Base-by-base conservation (phyloP, 2,888 invertebrate species). In the Noctua janthe region DNA sequence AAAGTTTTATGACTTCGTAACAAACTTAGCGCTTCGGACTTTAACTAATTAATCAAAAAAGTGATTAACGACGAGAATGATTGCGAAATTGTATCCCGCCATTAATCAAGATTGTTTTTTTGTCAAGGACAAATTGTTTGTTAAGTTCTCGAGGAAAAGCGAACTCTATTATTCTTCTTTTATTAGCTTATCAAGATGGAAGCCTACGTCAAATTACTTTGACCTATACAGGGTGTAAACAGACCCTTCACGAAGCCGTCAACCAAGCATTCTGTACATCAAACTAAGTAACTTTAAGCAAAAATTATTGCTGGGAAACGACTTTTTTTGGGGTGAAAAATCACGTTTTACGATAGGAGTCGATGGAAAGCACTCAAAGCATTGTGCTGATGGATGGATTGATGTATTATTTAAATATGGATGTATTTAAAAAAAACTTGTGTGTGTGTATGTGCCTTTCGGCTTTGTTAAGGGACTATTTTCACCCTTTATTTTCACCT, bases 61-160 rank as follows among this genome's bases (percentile, higher is more conserved):
- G 39, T 82, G 51, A 85, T 85, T 82, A 76, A 74, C 29, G 82
- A 76, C 29, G 3, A 51, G 29, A 78, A 76, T 56, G 49, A 76
- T 71, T 76, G 62, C 43, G 51, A 47, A 76, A 69, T 64, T 39
- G 49, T 56, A 49, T 43, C 56, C 51, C 10, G 59, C 6, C 43
- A 82, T 85, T 76, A 67, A 67, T 82, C 83, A 79, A 71, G 71
- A 76, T 74, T 74, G 66, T 39, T 76, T 84, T 72, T 78, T 71
- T 59, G 23, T 67, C 23, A 76, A 82, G 43, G 62, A 39, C 64
- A 35, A 70, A 49, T 8, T 64, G 59, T 47, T 66, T 29, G 51
- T 39, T 17, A 29, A 67, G 35, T 67, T 71, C 17, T 23, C n/a
- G 11, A 15, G 49, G 71, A 67, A 85, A 66, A 66, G 20, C 0